Conservation (phyloP, 1,140 invertebrate species). For the Heliconius hermathena region DNA sequence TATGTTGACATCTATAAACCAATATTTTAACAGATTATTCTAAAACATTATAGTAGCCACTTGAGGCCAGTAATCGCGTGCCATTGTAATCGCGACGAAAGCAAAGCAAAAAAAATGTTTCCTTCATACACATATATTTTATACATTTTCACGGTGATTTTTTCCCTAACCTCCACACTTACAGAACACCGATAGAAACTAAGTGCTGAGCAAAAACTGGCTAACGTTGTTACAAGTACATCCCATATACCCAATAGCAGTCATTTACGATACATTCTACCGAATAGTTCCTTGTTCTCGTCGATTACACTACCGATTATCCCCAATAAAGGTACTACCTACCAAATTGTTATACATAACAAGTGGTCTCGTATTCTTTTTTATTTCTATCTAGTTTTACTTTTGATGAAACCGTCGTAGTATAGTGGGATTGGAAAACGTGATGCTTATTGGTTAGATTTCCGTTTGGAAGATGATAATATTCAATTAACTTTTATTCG, state of each 20-base stretch:
- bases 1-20: no score
- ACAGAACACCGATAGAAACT: constrained; percentile 1
- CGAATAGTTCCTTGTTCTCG: constrained; percentile 13
- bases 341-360: not conserved
- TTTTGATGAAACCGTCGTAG: not conserved
- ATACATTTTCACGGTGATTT: not conserved
- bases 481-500: no score
- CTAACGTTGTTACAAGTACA: not conserved
- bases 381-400: not conserved
- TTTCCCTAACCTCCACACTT: not conserved
- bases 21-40: no score
- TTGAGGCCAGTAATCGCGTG: no score
- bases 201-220: not conserved
- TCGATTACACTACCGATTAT: constrained; percentile 18
- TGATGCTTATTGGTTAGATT: no score
- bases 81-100: no score
- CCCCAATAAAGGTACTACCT: constrained; percentile 8
- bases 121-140: not conserved
- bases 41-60: no score
- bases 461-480: no score
- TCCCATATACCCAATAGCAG: not conserved
- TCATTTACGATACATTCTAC: constrained; percentile 6
- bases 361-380: not conserved
- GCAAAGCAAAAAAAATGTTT: no score
- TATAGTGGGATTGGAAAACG: no score